Evolutionary conservation across 1,140 invertebrate species (phyloP), one percentile per base, ranked within the genome.

Genomic region (Cephus cinctus): DNA sequence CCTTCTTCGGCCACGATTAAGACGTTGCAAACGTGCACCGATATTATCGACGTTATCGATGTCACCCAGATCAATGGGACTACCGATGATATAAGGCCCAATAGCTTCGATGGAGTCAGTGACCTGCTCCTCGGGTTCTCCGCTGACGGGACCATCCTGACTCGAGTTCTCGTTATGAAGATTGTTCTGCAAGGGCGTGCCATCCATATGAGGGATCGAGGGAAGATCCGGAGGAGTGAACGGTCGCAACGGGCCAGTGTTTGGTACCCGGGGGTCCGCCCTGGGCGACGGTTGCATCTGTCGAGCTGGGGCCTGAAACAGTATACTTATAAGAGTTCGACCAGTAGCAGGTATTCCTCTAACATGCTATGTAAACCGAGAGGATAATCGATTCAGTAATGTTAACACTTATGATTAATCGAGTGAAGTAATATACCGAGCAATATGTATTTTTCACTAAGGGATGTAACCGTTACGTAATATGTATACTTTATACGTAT

Each of bases 201-300:
- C 73, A 63, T 77, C 75, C 67, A 77, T 77, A 49, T 77, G 73
- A 5, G 73, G 73, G 54, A 77, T 77, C 14, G 72, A 70, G 30
- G 70, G 71, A 12, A 77, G 56, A 21, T 76, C 71, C 49, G 72
- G 61, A 6, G 75, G 75, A 47, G 69, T 73, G 32, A 70, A 77
- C 4, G 73, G 72, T 43, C 63, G 61, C 42, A 61, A 50, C 19
- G 63, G 43, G 30, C 51, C 64, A 43, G 64, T 61, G 44, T 54
- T 71, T 50, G 61, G 61, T 36, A 63, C 59, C 61, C 64, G 61
- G 34, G 55, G 64, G 56, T 61, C 62, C 59, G 64, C 71, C 63
- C 64, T 66, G 53, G 63, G 61, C 57, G 70, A 61, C 41, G 70
- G 61, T 63, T 65, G 67, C 72, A 75, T 77, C 57, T 63, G 60